A percentile compares a stretch with the other conserved stretches of the same genome.
phyloP scores from a whole-genome alignment of 2,797 vertebrate species.

The Podarcis siculus region DNA sequence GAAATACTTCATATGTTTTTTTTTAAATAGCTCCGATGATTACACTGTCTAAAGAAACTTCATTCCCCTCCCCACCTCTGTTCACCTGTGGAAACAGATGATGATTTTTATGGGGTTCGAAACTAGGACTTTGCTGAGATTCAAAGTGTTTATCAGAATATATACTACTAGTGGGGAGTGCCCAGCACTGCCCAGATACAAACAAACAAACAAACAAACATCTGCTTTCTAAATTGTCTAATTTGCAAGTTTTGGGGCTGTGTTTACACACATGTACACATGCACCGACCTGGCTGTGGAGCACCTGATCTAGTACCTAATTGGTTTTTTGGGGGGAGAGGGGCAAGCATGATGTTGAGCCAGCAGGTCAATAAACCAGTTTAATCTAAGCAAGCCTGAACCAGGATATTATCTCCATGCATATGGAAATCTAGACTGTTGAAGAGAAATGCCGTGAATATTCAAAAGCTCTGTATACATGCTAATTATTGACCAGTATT shows the following conservation, averaged over 20 bases:
- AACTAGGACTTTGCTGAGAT: neutral
- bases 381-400: neutral
- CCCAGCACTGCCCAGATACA: no score
- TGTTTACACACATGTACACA: no score
- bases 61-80: neutral
- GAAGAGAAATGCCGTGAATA: neutral
- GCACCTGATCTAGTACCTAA: no score
- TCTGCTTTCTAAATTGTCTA: no score
- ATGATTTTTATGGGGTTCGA: neutral
- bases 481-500: neutral
- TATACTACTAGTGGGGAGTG: no score
- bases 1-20: neutral
- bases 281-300: no score
- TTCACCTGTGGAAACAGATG: neutral
- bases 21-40: neutral
- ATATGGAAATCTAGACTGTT: neutral
- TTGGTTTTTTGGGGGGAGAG: no score
- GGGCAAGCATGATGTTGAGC: no score
- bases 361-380: neutral
- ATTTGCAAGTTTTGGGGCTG: no score
- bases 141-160: neutral
- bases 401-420: neutral
- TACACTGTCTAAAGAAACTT: neutral
- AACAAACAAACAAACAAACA: no score
- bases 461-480: neutral